phyloP scores from a whole-genome alignment of 2,888 invertebrate species.

The Amblyjoppa fuscipennis region DNA sequence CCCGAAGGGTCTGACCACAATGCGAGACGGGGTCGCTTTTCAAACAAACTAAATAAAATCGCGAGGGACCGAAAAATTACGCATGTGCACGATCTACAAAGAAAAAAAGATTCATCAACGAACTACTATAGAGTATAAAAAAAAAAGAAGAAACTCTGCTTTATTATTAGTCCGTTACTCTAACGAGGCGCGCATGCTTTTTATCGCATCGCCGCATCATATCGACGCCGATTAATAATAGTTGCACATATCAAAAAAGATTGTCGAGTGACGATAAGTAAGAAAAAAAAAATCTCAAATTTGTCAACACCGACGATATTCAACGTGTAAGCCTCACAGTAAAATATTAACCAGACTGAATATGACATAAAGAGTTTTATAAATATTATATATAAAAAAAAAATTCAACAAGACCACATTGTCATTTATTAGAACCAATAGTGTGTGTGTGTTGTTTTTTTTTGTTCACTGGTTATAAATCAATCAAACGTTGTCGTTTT shows the following conservation, averaged over 20 bases:
- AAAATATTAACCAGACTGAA: conserved; percentile 37
- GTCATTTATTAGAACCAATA: conserved; percentile 64
- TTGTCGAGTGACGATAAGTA: conserved; percentile 33
- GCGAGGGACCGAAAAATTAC: conserved; percentile 38
- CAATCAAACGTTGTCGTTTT: conserved; percentile 72
- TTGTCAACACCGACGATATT: conserved; percentile 26
- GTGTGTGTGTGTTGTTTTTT: conserved; percentile 19
- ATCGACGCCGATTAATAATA: conserved; percentile 24
- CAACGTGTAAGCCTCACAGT: conserved; percentile 60
- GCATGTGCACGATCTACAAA: conserved; percentile 61
- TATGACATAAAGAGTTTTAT: conserved; percentile 37
- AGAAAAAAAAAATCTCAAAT: conserved; percentile 21
- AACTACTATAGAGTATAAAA: conserved; percentile 40
- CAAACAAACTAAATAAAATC: conserved; percentile 16
- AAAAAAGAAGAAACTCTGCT: conserved; percentile 52
- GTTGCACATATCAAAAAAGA: conserved; percentile 37
- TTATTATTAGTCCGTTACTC: conserved; percentile 71
- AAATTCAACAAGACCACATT: conserved; percentile 62
- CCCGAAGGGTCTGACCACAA: conserved; percentile 14
- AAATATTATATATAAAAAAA: conserved; percentile 48
- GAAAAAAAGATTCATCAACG: conserved; percentile 44
- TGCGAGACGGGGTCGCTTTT: background rate
- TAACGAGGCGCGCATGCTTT: conserved; percentile 72
- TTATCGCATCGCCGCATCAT: conserved; percentile 62
- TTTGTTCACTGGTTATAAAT: conserved; percentile 57